phyloP scores from a whole-genome alignment of 2,888 invertebrate genomes.

The Dryococelus australis region DNA sequence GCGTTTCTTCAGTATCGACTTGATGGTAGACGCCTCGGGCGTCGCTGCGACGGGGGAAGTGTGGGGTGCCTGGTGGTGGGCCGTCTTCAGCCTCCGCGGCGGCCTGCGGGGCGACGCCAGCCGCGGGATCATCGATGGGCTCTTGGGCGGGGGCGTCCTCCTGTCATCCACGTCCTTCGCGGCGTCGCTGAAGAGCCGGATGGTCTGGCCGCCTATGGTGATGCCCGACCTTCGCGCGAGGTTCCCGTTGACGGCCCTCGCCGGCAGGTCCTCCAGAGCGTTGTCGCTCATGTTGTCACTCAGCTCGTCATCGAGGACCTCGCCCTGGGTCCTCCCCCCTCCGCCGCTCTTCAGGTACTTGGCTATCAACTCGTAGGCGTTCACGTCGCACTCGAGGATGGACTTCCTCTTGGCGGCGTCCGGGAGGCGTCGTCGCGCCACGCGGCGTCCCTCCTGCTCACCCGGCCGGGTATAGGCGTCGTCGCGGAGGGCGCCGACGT shows the following conservation, averaged over 20 bases:
- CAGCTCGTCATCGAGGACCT: slow-evolving; percentile 61
- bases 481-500: neutral
- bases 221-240: slow-evolving; percentile 54
- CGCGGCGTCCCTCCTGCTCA: slow-evolving; percentile 59
- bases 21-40: slow-evolving; percentile 53
- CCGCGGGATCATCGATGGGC: slow-evolving; percentile 52
- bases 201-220: slow-evolving; percentile 73
- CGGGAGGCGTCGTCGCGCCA: slow-evolving; percentile 59
- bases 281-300: slow-evolving; percentile 61
- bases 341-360: slow-evolving; percentile 52
- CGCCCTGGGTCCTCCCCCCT: slow-evolving; percentile 55
- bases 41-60: neutral
- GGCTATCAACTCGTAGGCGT: slow-evolving; percentile 83
- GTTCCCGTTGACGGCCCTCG: slow-evolving; percentile 4
- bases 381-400: slow-evolving; percentile 83
- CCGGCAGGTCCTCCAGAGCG: slow-evolving; percentile 50
- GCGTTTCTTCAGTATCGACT: slow-evolving; percentile 65
- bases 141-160: slow-evolving; percentile 51
- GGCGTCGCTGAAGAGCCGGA: slow-evolving; percentile 63
- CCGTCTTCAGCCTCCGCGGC: slow-evolving; percentile 63
- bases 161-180: slow-evolving; percentile 40
- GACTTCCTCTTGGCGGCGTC: slow-evolving; percentile 64
- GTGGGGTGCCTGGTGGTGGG: neutral
- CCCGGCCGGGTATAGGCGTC: slow-evolving; percentile 42
- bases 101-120: slow-evolving; percentile 68